These are phyloP conservation scores for Teleiodes luculella DNA, from an alignment of 2,888 invertebrate genomes.

Conservation along the genomic window DNA sequence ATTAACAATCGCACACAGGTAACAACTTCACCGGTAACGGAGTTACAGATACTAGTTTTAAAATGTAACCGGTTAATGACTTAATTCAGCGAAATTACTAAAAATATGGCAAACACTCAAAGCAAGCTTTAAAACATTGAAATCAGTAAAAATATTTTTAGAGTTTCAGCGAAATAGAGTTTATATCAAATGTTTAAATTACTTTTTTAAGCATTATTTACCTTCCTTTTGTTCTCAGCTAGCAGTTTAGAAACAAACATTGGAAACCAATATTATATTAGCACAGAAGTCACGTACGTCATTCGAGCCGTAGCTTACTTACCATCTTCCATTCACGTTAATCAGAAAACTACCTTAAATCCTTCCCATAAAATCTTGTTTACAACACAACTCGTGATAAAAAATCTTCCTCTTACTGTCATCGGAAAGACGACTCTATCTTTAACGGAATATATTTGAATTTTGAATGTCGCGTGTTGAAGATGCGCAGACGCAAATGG, in stretches of 20 bases:
- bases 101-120: too few relatives aligned
- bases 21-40: too few relatives aligned
- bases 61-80: too few relatives aligned
- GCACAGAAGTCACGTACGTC: constrained; percentile 2
- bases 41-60: too few relatives aligned
- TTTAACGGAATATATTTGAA: neutral
- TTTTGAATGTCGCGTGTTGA: neutral
- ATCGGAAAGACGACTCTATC: neutral
- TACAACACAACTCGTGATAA: neutral
- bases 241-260: neutral
- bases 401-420: neutral
- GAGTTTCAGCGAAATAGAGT: too few relatives aligned
- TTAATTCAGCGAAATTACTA: too few relatives aligned
- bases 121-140: too few relatives aligned
- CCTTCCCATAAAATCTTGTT: neutral
- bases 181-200: too few relatives aligned
- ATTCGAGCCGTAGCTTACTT: constrained; percentile 1
- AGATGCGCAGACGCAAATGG: constrained; percentile 9
- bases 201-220: neutral
- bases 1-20: too few relatives aligned
- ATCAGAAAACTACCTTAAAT: neutral
- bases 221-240: neutral
- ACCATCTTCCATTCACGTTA: neutral
- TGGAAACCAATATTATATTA: neutral
- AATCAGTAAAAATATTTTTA: too few relatives aligned